These are phyloP conservation scores for Drosophila kuntzei DNA, from an alignment of 2,888 invertebrate genomes.

Conservation along the genomic window DNA sequence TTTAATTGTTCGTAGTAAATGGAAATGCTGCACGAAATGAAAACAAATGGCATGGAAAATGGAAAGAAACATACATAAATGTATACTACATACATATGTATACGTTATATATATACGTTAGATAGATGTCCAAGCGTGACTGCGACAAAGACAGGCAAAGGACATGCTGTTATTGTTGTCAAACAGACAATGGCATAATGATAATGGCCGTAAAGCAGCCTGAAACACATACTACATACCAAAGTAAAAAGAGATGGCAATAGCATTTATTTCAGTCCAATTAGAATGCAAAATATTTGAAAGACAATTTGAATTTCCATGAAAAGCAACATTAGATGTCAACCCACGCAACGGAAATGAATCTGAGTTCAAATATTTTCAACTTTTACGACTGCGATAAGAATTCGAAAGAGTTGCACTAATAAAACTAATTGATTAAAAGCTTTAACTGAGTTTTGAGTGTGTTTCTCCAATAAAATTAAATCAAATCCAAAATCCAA, in stretches of 20 bases:
- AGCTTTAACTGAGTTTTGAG: constrained; percentile 34
- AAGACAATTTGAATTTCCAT: constrained; percentile 14
- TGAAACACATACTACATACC: constrained; percentile 48
- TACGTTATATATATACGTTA: not conserved
- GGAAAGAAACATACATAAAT: constrained; percentile 1
- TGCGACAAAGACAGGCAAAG: constrained; percentile 31
- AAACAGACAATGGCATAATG: constrained; percentile 48
- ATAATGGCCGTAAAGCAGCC: constrained; percentile 47
- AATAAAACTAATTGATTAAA: constrained; percentile 67
- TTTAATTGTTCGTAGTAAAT: constrained; percentile 47
- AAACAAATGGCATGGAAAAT: constrained; percentile 51
- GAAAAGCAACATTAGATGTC: constrained; percentile 3
- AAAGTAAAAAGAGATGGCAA: constrained; percentile 19
- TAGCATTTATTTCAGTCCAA: constrained; percentile 1
- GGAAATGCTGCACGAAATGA: constrained; percentile 45
- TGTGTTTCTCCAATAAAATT: constrained; percentile 18
- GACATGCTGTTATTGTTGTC: constrained; percentile 60
- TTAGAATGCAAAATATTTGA: constrained; percentile 20
- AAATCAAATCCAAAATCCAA: constrained; percentile 62
- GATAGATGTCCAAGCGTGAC: constrained; percentile 24
- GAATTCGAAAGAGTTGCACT: constrained; percentile 41
- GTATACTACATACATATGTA: not conserved
- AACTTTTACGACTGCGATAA: constrained; percentile 58
- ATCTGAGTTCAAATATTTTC: constrained; percentile 18
- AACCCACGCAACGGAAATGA: constrained; percentile 60